Evolutionary conservation across 2,888 invertebrate species (phyloP), one percentile per base, ranked within the genome.

Genomic region (Mesorhabditis sp.): DNA sequence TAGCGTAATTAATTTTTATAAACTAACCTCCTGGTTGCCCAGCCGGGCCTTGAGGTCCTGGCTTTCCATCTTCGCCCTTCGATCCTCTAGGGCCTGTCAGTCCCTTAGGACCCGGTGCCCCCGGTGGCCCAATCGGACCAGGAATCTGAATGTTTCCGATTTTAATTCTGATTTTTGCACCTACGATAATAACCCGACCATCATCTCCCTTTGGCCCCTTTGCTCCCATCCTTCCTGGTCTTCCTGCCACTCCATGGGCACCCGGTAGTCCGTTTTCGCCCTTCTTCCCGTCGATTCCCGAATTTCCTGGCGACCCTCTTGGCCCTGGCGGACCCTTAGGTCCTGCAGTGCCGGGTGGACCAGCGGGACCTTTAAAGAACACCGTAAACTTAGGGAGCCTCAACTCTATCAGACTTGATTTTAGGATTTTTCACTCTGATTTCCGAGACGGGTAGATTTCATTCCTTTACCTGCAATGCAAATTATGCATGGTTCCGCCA

Each of bases 321-420:
- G 63, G 63, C 7, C 63, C 63, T n/a, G 63, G 63, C 6, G 63
- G 63, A 15, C 63, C 63, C 41, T 62, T 62, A 41, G 63, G 63
- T 62, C 63, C 63, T 6, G 28, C n/a, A 13, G n/a, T 15, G 7
- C 63, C 88, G 5, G 89, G 89, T 0, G 89, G 86, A 7, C 94
- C 94, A 0, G 91, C 89, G 80, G 92, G 87, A 13, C 58, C 58
- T 50, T 28, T 28, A 28, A 28, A 28, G 28, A 28, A 28, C 28
- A 13, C 93, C 93, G 80, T 92, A 93, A 45, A 93, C 28, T 28
- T 28, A 28, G 28, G 28, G 28, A 28, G 28, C 28, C 2, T 28
- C 28, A 28, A 28, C 28, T 28, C 28, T 28, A 28, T 28, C 28
- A 28, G 2, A 28, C 28, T 28, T 28, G 28, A 28, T 28, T 28